Evolutionary conservation across 2,888 invertebrate species (phyloP).

Genomic region (Pomacea canaliculata): DNA sequence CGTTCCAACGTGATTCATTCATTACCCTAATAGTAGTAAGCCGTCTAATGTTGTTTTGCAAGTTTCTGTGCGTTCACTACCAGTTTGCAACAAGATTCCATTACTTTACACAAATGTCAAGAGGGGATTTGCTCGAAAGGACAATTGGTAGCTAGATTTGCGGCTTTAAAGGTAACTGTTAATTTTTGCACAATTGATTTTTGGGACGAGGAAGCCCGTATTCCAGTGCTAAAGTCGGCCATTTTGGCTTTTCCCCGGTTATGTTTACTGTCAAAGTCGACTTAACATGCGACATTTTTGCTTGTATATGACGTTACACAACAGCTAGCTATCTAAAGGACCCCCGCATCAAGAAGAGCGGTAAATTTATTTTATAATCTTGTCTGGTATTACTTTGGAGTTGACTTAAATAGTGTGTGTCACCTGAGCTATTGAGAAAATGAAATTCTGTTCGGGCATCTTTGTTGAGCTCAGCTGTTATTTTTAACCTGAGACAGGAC

Average conservation of each 20-base stretch:
- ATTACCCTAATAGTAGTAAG: conserved; percentile 31
- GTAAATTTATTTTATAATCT: no score
- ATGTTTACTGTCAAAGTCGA: conserved; percentile 9
- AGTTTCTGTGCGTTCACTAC: conserved; percentile 24
- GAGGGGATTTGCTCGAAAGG: background rate
- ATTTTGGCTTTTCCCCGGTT: conserved; percentile 26
- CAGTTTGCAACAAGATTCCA: conserved; percentile 16
- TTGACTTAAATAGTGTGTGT: background rate
- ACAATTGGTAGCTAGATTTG: background rate
- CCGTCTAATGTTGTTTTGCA: conserved; percentile 28
- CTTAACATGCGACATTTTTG: conserved; percentile 8
- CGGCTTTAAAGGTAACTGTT: conserved; percentile 6
- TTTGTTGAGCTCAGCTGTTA: background rate
- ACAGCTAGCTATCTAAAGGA: background rate
- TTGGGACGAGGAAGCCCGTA: conserved; percentile 20
- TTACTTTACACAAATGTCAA: conserved; percentile 9
- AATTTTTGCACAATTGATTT: conserved; percentile 5
- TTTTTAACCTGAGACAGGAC: no score
- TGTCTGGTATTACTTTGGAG: background rate
- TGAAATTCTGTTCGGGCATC: background rate
- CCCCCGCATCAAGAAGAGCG: background rate
- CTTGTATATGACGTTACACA: background rate
- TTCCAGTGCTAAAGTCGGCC: conserved; percentile 25
- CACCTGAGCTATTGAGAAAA: no score
- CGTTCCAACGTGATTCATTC: conserved; percentile 30